These are phyloP conservation scores for Plodia interpunctella DNA, from an alignment of 1,140 invertebrate genomes.

Conservation along the genomic window DNA sequence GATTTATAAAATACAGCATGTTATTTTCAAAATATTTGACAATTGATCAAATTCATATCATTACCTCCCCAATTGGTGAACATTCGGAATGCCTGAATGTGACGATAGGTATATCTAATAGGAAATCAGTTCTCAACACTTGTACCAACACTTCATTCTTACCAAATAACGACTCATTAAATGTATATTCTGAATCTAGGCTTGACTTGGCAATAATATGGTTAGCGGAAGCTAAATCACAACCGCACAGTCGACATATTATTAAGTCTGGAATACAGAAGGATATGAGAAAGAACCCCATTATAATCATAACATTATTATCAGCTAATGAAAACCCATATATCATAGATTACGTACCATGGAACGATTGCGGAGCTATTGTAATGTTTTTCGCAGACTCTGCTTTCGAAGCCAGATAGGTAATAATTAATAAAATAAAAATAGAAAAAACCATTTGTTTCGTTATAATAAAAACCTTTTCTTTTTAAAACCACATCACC, in stretches of 20 bases:
- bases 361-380: neutral
- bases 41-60: neutral
- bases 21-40: neutral
- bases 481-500: too few species aligned
- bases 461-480: neutral
- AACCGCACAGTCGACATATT: conserved; percentile 68
- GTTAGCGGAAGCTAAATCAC: conserved; percentile 46
- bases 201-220: conserved; percentile 55
- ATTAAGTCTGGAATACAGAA: conserved; percentile 57
- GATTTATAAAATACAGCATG: conserved; percentile 12
- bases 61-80: conserved; percentile 52
- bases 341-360: neutral
- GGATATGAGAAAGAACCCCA: too few species aligned
- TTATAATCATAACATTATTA: too few species aligned
- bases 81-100: conserved; percentile 53
- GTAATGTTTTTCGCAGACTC: neutral
- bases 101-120: conserved; percentile 57
- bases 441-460: neutral
- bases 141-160: conserved; percentile 58
- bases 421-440: neutral
- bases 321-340: too few species aligned
- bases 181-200: conserved; percentile 41
- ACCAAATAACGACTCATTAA: conserved; percentile 60
- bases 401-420: neutral
- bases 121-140: conserved; percentile 50